These are phyloP conservation scores for Saguinus imperator DNA, from an alignment of 2,113 vertebrate species.

Conservation along the genomic window DNA sequence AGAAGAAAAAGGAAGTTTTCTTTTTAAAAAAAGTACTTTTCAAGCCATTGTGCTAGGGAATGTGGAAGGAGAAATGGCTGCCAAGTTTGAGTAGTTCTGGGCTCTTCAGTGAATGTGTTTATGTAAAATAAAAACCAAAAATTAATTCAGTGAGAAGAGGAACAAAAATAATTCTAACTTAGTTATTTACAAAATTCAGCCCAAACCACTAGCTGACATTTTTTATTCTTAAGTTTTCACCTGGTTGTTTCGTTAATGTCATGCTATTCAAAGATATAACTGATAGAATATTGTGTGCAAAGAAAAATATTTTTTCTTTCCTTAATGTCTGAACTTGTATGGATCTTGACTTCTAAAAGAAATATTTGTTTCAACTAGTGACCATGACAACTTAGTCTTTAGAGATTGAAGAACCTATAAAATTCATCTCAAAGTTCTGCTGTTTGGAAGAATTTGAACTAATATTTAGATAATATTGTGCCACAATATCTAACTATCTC, in stretches of 20 bases:
- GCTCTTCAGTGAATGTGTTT: not conserved
- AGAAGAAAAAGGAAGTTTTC: not conserved
- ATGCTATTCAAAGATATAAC: not conserved
- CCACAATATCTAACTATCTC: too few relatives aligned
- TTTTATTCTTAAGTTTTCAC: not conserved
- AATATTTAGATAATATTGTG: too few relatives aligned
- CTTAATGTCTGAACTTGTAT: not conserved
- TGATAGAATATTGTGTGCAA: not conserved
- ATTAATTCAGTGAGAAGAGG: conserved; percentile 7
- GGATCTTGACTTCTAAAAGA: not conserved
- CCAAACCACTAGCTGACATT: not conserved
- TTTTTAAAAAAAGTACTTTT: not conserved
- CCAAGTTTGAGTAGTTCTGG: not conserved
- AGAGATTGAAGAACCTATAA: not conserved
- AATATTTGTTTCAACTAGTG: not conserved
- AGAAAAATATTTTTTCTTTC: not conserved
- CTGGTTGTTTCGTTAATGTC: not conserved
- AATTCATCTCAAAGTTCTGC: not conserved
- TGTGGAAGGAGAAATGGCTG: not conserved
- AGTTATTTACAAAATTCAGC: not conserved
- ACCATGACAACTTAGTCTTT: not conserved
- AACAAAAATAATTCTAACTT: not conserved
- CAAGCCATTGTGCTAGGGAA: not conserved
- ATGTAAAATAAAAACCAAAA: conserved; percentile 13
- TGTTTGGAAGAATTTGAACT: not conserved